phyloP scores from a whole-genome alignment of 2,113 vertebrate genomes.

The Eulemur rufifrons region DNA sequence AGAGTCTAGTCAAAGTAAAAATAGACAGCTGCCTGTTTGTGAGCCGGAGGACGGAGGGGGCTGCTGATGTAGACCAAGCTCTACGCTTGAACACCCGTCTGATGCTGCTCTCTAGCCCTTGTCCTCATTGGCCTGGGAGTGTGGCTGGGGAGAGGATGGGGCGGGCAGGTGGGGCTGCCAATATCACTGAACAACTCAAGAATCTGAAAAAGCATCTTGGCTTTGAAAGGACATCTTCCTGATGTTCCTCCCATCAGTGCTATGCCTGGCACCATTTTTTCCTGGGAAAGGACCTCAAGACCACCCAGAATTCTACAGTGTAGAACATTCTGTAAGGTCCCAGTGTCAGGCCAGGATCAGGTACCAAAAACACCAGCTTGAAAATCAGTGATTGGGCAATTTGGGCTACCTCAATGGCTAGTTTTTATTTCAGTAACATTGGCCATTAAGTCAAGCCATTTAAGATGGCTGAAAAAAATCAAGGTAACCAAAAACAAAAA shows the following conservation, averaged over 20 bases:
- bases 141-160: not conserved
- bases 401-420: not conserved
- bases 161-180: not conserved
- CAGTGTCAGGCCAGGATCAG: not conserved
- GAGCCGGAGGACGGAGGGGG: not conserved
- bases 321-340: not conserved
- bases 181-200: not conserved
- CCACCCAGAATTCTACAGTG: not conserved
- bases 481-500: not conserved
- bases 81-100: accelerated
- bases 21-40: conserved; percentile 53
- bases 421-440: not conserved
- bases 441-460: not conserved
- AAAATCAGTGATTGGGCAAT: not conserved
- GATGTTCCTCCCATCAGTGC: not conserved
- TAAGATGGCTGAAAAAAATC: not conserved
- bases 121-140: not conserved
- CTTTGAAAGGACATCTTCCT: not conserved
- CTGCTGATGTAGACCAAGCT: not conserved
- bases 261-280: not conserved
- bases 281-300: not conserved
- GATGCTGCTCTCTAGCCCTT: not conserved
- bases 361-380: not conserved
- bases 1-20: conserved; percentile 59
- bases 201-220: not conserved